Conservation (phyloP, 2,888 invertebrate species). For the Nezara viridula region DNA sequence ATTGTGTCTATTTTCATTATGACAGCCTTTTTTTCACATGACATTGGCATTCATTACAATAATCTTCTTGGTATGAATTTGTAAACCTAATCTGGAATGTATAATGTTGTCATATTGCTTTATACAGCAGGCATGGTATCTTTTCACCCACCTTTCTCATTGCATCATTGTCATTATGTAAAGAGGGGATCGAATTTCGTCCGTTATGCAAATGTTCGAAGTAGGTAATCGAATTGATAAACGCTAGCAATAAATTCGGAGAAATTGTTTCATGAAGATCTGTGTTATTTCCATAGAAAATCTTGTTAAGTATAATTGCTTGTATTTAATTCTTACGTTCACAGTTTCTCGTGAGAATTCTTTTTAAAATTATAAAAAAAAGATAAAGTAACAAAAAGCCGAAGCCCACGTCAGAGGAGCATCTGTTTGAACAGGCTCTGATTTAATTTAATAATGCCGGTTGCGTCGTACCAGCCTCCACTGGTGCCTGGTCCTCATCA, state of each 20-base stretch:
- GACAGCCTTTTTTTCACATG: too few species aligned
- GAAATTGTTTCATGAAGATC: background rate
- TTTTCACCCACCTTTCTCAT: background rate
- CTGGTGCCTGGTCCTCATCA: background rate
- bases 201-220: background rate
- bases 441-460: background rate
- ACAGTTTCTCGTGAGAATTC: background rate
- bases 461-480: too few species aligned
- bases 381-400: background rate
- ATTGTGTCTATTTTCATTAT: too few species aligned
- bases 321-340: background rate
- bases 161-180: conserved; percentile 7
- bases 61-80: background rate
- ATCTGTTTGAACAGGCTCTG: background rate
- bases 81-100: background rate
- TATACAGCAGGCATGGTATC: background rate
- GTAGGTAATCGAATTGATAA: background rate
- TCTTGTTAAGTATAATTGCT: background rate
- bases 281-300: too few species aligned
- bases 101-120: background rate
- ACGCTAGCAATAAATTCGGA: background rate
- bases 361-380: background rate
- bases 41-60: background rate
- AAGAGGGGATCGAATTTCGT: background rate
- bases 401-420: background rate